Conservation (phyloP, 2,797 vertebrate species). For the Rachycentron canadum region DNA sequence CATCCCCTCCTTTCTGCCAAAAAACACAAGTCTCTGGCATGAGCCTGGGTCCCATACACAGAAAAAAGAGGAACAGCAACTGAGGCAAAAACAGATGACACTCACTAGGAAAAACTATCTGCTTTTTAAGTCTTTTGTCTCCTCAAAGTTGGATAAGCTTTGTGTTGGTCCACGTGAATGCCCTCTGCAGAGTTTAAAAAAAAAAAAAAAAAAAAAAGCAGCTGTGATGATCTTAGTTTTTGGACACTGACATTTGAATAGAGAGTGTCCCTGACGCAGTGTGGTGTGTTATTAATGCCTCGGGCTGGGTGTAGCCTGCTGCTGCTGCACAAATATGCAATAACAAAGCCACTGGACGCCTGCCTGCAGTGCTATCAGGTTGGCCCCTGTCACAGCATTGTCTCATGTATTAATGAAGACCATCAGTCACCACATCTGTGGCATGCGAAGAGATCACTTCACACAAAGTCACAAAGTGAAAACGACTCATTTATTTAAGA, state of each 20-base stretch:
- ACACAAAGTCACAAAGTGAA: conserved; percentile 15
- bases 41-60: conserved; percentile 62
- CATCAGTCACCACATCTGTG: conserved; percentile 33
- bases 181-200: not conserved
- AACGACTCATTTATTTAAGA: conserved; percentile 45
- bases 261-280: conserved; percentile 63
- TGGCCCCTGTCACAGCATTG: conserved; percentile 60
- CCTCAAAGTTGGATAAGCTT: conserved; percentile 9
- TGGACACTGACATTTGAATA: conserved; percentile 46
- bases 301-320: conserved; percentile 74
- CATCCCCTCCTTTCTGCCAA: conserved; percentile 74
- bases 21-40: conserved; percentile 79
- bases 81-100: conserved; percentile 72
- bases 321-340: conserved; percentile 78
- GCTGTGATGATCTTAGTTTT: not conserved
- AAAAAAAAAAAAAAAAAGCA: not conserved
- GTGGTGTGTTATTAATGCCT: conserved; percentile 68
- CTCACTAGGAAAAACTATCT: conserved; percentile 38
- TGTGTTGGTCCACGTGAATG: conserved; percentile 1
- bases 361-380: conserved; percentile 59
- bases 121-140: conserved; percentile 10
- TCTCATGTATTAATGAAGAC: conserved; percentile 47
- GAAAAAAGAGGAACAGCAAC: conserved; percentile 49
- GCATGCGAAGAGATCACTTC: conserved; percentile 28
- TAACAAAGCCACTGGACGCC: conserved; percentile 71